Percentiles rank a stretch among this genome's conserved stretches.
phyloP scores from a whole-genome alignment of 2,797 vertebrate genomes.

The Knipowitschia caucasica region DNA sequence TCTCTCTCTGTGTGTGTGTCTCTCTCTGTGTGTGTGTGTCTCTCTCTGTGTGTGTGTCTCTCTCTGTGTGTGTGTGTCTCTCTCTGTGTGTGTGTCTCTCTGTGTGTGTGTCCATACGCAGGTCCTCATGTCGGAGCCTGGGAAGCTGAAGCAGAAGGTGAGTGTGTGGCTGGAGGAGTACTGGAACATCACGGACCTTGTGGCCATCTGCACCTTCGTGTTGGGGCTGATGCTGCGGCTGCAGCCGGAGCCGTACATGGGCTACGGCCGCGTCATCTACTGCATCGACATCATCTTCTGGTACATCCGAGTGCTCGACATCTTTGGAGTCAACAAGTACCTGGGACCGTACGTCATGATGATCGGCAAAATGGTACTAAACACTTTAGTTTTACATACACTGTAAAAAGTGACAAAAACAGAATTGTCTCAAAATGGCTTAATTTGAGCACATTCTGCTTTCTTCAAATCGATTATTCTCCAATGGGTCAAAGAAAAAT shows the following conservation, averaged over 20 bases:
- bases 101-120: conserved; percentile 51
- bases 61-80: too few relatives aligned
- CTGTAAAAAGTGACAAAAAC: too few relatives aligned
- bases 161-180: conserved; percentile 98
- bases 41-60: too few relatives aligned
- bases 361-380: conserved; percentile 96
- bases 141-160: conserved; percentile 96
- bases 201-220: conserved; percentile 89
- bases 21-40: too few relatives aligned
- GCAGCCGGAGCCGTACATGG: conserved; percentile 94
- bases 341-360: conserved; percentile 99
- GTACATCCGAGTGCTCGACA: conserved; percentile 98
- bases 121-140: conserved; percentile 99
- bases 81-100: too few relatives aligned
- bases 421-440: too few relatives aligned
- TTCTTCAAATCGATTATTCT: too few relatives aligned
- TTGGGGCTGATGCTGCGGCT: conserved; percentile 88
- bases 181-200: conserved; percentile 97
- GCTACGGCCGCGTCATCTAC: conserved; percentile 96
- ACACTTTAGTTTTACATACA: neutral
- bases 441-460: too few relatives aligned
- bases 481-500: too few relatives aligned
- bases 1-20: too few relatives aligned
- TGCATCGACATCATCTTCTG: conserved; percentile 99
- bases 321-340: conserved; percentile 99